phyloP scores from a whole-genome alignment of 2,797 vertebrate species.

The Bradypus variegatus region DNA sequence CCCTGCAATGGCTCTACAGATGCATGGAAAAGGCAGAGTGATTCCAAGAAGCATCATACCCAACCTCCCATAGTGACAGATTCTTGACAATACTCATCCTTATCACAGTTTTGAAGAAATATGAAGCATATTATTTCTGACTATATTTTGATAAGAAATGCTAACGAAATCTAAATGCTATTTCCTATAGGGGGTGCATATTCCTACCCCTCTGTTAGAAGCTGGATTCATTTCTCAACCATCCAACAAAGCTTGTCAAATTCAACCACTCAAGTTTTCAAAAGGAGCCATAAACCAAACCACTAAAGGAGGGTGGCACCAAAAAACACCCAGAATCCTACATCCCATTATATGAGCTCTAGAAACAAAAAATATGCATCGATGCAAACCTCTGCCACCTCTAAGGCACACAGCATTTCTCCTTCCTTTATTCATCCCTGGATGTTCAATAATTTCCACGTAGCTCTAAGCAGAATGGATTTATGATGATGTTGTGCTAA shows the following conservation, averaged over 20 bases:
- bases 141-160: slow-evolving; percentile 9
- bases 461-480: slow-evolving; percentile 54
- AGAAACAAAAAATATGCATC: slow-evolving; percentile 6
- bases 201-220: neutral
- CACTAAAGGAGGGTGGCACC: neutral
- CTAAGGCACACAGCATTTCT: slow-evolving; percentile 1
- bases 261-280: slow-evolving; percentile 43
- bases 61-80: neutral
- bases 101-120: neutral
- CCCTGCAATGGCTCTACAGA: slow-evolving; percentile 28
- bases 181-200: slow-evolving; percentile 7
- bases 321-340: neutral
- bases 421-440: slow-evolving; percentile 38
- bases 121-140: neutral
- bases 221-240: slow-evolving; percentile 37
- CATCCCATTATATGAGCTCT: neutral
- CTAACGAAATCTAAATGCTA: slow-evolving; percentile 35
- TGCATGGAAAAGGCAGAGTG: neutral
- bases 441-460: slow-evolving; percentile 48
- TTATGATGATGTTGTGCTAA: slow-evolving; percentile 65
- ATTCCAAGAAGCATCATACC: slow-evolving; percentile 2
- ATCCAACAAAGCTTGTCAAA: slow-evolving; percentile 55
- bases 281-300: slow-evolving; percentile 24
- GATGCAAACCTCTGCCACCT: slow-evolving; percentile 31
- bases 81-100: neutral